phyloP scores from a whole-genome alignment of 2,113 vertebrate genomes.

The Podarcis raffonei region DNA sequence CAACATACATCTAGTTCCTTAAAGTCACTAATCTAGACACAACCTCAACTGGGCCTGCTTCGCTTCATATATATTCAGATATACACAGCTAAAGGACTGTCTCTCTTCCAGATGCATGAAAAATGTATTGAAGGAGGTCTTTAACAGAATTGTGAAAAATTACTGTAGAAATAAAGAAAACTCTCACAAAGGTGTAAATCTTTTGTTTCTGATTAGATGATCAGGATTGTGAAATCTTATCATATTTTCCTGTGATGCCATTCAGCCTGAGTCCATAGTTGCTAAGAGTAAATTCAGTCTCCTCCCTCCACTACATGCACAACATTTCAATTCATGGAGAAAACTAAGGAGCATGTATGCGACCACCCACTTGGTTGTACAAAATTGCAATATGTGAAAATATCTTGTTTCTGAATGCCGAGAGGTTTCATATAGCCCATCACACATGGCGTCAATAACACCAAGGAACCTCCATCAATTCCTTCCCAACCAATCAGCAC shows the following conservation, averaged over 20 bases:
- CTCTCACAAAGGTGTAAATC: not conserved
- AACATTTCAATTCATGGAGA: constrained; percentile 32
- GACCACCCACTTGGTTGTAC: constrained; percentile 74
- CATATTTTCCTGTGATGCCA: not conserved
- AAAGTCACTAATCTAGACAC: too few relatives aligned
- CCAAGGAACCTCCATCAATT: constrained; percentile 43
- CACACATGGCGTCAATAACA: constrained; percentile 77
- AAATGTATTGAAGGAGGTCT: not conserved
- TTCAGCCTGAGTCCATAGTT: not conserved
- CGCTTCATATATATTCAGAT: too few relatives aligned
- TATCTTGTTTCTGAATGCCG: constrained; percentile 66
- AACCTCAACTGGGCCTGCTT: too few relatives aligned
- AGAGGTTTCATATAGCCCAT: constrained; percentile 65
- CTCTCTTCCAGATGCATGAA: not conserved
- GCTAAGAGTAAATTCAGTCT: not conserved
- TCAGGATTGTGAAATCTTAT: not conserved
- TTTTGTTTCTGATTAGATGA: not conserved
- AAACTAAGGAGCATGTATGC: constrained; percentile 58
- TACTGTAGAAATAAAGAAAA: not conserved
- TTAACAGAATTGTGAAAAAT: not conserved
- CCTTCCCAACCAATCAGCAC: constrained; percentile 63
- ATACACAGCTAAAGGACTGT: not conserved
- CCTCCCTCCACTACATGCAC: not conserved
- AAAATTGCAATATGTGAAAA: constrained; percentile 73
- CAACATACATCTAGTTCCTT: too few relatives aligned